Evolutionary conservation across 2,888 invertebrate genomes (phyloP).

Genomic region (Tenthredo distinguenda): DNA sequence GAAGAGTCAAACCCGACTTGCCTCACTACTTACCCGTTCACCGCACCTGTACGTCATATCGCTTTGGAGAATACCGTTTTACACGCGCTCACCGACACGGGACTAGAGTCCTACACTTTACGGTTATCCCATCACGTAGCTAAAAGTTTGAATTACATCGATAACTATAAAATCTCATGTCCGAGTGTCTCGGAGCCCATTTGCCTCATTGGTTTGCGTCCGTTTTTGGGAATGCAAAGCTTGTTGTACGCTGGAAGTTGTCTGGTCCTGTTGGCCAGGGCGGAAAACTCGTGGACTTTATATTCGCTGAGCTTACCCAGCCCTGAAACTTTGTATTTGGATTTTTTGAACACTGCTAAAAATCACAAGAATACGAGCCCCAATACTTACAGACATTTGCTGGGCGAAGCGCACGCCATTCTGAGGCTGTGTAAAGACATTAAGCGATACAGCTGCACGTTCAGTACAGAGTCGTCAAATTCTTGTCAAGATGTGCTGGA

Average conservation of each 20-base stretch:
- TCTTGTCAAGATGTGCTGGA: slow-evolving; percentile 50
- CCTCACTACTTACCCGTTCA: slow-evolving; percentile 83
- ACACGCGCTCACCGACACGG: slow-evolving; percentile 88
- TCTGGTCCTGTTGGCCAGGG: slow-evolving; percentile 81
- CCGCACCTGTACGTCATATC: slow-evolving; percentile 84
- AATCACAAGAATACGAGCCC: slow-evolving; percentile 83
- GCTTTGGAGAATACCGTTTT: slow-evolving; percentile 84
- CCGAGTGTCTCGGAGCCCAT: slow-evolving; percentile 82
- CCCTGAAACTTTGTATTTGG: slow-evolving; percentile 84
- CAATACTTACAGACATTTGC: slow-evolving; percentile 85
- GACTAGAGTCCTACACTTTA: slow-evolving; percentile 88
- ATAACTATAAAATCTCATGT: slow-evolving; percentile 79
- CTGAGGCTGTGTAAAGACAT: slow-evolving; percentile 79
- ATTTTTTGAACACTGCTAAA: slow-evolving; percentile 85
- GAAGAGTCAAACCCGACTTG: slow-evolving; percentile 64
- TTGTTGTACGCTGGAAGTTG: slow-evolving; percentile 79
- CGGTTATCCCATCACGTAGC: slow-evolving; percentile 83
- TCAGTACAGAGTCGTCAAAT: slow-evolving; percentile 52
- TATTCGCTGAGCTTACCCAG: slow-evolving; percentile 85
- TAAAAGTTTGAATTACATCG: slow-evolving; percentile 78
- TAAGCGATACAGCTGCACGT: slow-evolving; percentile 67
- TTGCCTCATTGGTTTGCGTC: slow-evolving; percentile 84
- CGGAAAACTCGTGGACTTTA: slow-evolving; percentile 86
- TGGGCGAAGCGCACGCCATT: slow-evolving; percentile 87
- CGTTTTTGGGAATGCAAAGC: slow-evolving; percentile 83